These are phyloP conservation scores for Agrotis puta DNA, from an alignment of 2,888 invertebrate species.

Conservation along the genomic window DNA sequence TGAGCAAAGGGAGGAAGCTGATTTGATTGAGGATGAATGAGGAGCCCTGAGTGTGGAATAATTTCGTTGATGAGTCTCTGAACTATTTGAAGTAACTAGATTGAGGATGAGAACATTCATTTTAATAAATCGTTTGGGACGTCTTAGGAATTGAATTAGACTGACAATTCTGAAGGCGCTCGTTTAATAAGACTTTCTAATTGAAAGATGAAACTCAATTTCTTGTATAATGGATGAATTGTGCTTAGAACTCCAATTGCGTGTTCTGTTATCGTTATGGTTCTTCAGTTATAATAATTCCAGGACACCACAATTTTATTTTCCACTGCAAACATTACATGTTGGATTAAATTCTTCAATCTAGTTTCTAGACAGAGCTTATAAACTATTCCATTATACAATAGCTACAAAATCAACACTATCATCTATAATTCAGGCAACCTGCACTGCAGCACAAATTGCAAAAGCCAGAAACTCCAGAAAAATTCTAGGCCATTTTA, in stretches of 20 bases:
- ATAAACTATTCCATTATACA: slow-evolving; percentile 53
- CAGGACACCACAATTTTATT: neutral
- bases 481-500: slow-evolving; percentile 61
- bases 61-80: slow-evolving; percentile 53
- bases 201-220: slow-evolving; percentile 19
- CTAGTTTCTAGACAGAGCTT: slow-evolving; percentile 23
- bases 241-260: neutral
- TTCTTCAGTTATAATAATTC: neutral
- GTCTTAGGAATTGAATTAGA: slow-evolving; percentile 40
- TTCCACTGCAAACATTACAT: neutral
- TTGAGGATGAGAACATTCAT: slow-evolving; percentile 48
- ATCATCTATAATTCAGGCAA: slow-evolving; percentile 35
- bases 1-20: slow-evolving; percentile 45
- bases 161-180: slow-evolving; percentile 26
- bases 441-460: slow-evolving; percentile 26
- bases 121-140: slow-evolving; percentile 49
- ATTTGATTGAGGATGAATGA: slow-evolving; percentile 56
- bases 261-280: neutral
- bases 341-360: slow-evolving; percentile 12
- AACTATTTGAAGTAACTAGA: slow-evolving; percentile 54
- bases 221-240: neutral
- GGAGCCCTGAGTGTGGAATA: slow-evolving; percentile 51
- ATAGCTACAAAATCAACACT: slow-evolving; percentile 49
- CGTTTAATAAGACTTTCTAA: slow-evolving; percentile 12
- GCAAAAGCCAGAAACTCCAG: slow-evolving; percentile 40